These are phyloP conservation scores for Lucinisca nassula DNA, from an alignment of 2,888 invertebrate species.

Conservation along the genomic window DNA sequence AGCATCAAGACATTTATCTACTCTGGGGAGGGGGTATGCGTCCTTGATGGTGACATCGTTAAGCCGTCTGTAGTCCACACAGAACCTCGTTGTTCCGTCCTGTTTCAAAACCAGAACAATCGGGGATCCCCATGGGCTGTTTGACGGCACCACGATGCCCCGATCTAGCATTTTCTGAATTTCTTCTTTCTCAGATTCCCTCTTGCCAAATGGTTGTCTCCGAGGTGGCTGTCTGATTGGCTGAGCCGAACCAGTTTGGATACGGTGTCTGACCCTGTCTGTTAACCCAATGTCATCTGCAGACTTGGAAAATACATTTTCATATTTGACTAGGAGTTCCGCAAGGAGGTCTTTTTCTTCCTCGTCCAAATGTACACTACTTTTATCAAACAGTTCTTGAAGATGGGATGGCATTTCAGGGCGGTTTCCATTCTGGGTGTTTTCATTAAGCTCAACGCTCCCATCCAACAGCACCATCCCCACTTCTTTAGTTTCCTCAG, in stretches of 20 bases:
- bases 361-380: neutral
- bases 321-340: slow-evolving; percentile 21
- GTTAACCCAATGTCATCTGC: slow-evolving; percentile 50
- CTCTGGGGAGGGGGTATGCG: slow-evolving; percentile 54
- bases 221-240: slow-evolving; percentile 48
- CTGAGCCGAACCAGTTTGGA: slow-evolving; percentile 31
- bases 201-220: slow-evolving; percentile 42
- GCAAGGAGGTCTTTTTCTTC: neutral
- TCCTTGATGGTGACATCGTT: slow-evolving; percentile 55
- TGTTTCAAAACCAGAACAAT: slow-evolving; percentile 61
- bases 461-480: too few relatives aligned
- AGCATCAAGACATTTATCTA: slow-evolving; percentile 57
- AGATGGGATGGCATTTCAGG: neutral
- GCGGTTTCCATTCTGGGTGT: neutral
- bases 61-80: slow-evolving; percentile 41
- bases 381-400: slow-evolving; percentile 31
- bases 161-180: slow-evolving; percentile 45
- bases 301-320: slow-evolving; percentile 42
- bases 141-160: slow-evolving; percentile 54
- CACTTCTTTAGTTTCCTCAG: neutral
- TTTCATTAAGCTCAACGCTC: too few relatives aligned
- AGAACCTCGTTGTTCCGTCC: slow-evolving; percentile 54
- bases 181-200: slow-evolving; percentile 37
- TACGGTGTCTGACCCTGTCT: slow-evolving; percentile 36
- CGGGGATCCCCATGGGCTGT: slow-evolving; percentile 61